These are phyloP conservation scores for Heteropelma amictum DNA, from an alignment of 2,888 invertebrate species.

Conservation along the genomic window DNA sequence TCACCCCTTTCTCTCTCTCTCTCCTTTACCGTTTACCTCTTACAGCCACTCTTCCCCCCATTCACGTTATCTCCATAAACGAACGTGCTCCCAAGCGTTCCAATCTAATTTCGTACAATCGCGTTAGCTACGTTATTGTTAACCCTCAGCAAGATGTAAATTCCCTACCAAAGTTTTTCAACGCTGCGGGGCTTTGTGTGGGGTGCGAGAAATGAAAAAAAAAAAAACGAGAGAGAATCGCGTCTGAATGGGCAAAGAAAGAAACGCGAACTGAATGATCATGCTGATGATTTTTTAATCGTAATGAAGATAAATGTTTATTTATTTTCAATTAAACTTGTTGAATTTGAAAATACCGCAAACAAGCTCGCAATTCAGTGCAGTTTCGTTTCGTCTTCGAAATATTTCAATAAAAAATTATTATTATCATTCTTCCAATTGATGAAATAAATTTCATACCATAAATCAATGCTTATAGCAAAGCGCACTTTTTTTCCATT, in stretches of 20 bases:
- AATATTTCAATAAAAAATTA: too few relatives aligned
- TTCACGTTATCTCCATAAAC: background rate
- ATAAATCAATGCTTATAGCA: too few relatives aligned
- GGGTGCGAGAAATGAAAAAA: background rate
- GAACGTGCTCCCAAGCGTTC: slow-evolving; percentile 43
- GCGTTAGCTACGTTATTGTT: slow-evolving; percentile 55
- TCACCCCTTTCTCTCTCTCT: slow-evolving; percentile 9
- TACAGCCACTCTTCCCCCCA: background rate
- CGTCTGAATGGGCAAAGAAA: background rate
- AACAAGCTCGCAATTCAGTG: too few relatives aligned
- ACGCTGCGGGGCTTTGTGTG: background rate
- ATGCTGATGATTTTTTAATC: background rate
- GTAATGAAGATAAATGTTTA: background rate
- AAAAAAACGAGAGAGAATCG: background rate
- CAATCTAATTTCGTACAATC: slow-evolving; percentile 55
- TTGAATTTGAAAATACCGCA: too few relatives aligned
- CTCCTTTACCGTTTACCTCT: background rate
- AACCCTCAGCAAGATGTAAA: slow-evolving; percentile 49
- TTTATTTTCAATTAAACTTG: too few relatives aligned
- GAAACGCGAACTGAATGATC: background rate
- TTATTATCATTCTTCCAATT: too few relatives aligned
- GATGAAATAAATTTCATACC: too few relatives aligned
- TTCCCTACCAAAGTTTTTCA: slow-evolving; percentile 32
- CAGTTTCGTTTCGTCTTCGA: too few relatives aligned
- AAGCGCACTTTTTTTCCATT: slow-evolving; percentile 49